phyloP scores from a whole-genome alignment of 2,113 vertebrate genomes.

The Sinocyclocheilus anophthalmus region DNA sequence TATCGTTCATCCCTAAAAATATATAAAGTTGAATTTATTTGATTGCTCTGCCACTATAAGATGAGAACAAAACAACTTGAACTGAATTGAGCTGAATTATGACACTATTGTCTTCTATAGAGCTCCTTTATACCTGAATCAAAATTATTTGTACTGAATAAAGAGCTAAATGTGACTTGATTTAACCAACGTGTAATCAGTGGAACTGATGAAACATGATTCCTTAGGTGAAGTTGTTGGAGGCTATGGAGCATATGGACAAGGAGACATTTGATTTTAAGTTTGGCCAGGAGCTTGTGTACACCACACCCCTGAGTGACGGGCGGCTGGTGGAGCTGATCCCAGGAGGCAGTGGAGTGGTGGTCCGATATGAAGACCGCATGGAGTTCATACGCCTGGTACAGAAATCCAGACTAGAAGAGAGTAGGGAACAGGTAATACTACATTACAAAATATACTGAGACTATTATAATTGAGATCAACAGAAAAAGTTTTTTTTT shows the following conservation, averaged over 20 bases:
- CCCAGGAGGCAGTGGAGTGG: slow-evolving; percentile 80
- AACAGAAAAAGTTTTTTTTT: neutral
- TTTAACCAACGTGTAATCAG: neutral
- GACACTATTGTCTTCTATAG: neutral
- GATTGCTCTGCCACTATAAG: neutral
- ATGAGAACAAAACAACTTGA: neutral
- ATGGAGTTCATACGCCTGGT: slow-evolving; percentile 87
- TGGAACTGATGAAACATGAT: slow-evolving; percentile 4
- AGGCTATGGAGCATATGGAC: slow-evolving; percentile 97
- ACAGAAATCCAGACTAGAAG: slow-evolving; percentile 87
- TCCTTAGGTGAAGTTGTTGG: slow-evolving; percentile 90
- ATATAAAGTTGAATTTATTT: neutral
- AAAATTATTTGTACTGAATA: neutral
- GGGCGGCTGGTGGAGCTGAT: slow-evolving; percentile 87
- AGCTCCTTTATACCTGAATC: no score
- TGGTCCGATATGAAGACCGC: slow-evolving; percentile 88
- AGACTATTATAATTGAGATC: neutral
- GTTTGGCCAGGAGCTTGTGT: slow-evolving; percentile 93
- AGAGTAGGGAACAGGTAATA: slow-evolving; percentile 91
- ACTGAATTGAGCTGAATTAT: neutral
- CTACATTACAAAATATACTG: neutral
- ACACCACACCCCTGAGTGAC: slow-evolving; percentile 90
- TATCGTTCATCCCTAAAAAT: no score
- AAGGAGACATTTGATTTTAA: slow-evolving; percentile 94
- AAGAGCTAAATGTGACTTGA: neutral